Evolutionary conservation across 2,888 invertebrate species (phyloP), one percentile per base, ranked within the genome.

Genomic region (Pyrgus malvae): DNA sequence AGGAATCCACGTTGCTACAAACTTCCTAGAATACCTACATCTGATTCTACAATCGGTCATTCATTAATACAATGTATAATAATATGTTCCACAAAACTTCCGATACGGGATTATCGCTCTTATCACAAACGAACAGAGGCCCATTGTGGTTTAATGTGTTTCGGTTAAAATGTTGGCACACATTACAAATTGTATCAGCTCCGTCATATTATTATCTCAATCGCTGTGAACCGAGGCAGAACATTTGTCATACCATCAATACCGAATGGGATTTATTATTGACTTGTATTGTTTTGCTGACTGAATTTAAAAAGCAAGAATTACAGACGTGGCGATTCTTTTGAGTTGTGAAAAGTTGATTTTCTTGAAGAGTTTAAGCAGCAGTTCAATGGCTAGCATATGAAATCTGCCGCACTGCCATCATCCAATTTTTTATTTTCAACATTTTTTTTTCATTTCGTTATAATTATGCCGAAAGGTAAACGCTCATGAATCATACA

Each of bases 181-280:
- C 11, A n/a, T 25, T 25, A 25, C 46, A 12, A 48, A 23, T 48
- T 37, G 14, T 33, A 45, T 45, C 29, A 44, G 19, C 33, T 45
- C 11, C 12, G 21, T 45, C 21, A 23, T 23, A 17, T 45, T n/a
- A 27, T 42, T 44, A 29, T 29, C 45, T 29, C 45, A 19, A 17
- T 19, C 45, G 31, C 29, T 17, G 17, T 31, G 31, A 31, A 12
- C 4, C 45, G 23, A 9, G 14, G 33, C 14, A 33, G 33, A 46
- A 46, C 45, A 45, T 12, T 17, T n/a, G 27, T 31, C 19, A 12
- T 12, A 7, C 2, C 2, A 8, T 16, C 33, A 35, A 16, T 16
- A 14, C 16, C 14, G 16, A 8, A 14, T 7, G 16, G 12, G 33
- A 45, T 31, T 11, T n/a, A 11, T 12, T 4, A 31, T 11, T 31